Base-by-base conservation (phyloP, 2,113 vertebrate genomes). In the Esox niger region DNA sequence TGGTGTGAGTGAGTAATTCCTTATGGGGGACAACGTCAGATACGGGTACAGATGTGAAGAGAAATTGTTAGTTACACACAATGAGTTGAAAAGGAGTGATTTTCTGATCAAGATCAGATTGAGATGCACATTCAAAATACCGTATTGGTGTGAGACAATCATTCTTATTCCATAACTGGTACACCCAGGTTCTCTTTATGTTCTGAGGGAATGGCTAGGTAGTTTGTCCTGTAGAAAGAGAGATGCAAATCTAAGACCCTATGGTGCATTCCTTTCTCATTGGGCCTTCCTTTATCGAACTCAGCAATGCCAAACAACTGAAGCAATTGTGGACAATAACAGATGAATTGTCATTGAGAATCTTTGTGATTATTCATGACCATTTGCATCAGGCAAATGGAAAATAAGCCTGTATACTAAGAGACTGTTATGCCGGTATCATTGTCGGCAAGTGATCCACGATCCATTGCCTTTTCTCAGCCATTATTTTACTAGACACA, bases 201-300 rank as follows among this genome's bases (percentile, higher is more conserved):
- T 86, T 95, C 95, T 8, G 96, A 98, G 0, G 97, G 95, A 82
- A 98, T 92, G 10, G 97, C 95, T 75, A 98, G 93, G 82, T 98
- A 99, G 91, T 97, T 94, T 87, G 95, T 95, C 86, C 96, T 99
- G 88, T 6, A 64, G 88, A 76, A 71, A 73, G 74, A 78, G 70
- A 75, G 64, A 86, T 52, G 63, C 76, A 71, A 46, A 67, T 78
- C 85, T 86, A 82, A 86, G 71, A 82, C 55, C 30, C 54, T 57
- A 30, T 43, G 64, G 58, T 54, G 54, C 35, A 26, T 23, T 17
- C 38, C 6, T 13, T 33, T 46, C 21, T 58, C 47, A 69, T 49
- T 32, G 56, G 15, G 38, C 15, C 38, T 17, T 17, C 17, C 38
- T n/a, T 17, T 5, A 43, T 43, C 17, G 38, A 43, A 43, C 38